Evolutionary conservation across 2,113 vertebrate species (phyloP), one percentile per base, ranked within the genome.

Genomic region (Dendrocopos noguchii): DNA sequence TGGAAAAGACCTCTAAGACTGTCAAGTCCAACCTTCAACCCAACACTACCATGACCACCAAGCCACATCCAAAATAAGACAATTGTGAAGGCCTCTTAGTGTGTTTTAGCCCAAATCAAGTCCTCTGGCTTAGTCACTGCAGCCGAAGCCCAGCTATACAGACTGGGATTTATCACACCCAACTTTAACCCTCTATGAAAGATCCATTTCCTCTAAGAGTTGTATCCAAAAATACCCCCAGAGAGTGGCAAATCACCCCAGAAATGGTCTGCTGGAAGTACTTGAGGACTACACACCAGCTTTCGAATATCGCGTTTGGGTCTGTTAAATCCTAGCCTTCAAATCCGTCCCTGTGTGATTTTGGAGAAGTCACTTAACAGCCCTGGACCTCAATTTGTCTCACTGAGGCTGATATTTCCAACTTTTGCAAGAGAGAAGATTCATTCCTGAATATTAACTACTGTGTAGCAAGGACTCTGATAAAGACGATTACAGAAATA

Each of bases 401-500:
- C 73, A 5, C 20, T 4, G 24, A 88, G 55, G 44, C 31, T 52
- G 87, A 31, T 88, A 88, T 50, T 88, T 90, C 70, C 78, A 84
- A 94, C 61, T 91, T 91, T 68, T 80, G 56, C 89, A 64, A 65
- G 79, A 34, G 47, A 87, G 79, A 84, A 89, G 70, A 92, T 78
- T 68, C 22, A 63, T 81, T 88, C 70, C 83, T 84, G 93, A 88
- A 93, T 92, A 92, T 91, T 92, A 94, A 91, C 82, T 10, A 31
- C 60, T 4, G 39, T 63, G 57, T 44, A 94, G 80, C 36, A 59
- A 34, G 82, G 80, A 61, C 39, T 92, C 66, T 42, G 92, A 87
- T 93, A 90, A 91, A 94, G 76, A 74, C 0, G 47, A 77, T 93
- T 86, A 82, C 56, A 89, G 86, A 87, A 94, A 88, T 95, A 95